Percentiles rank a stretch among this genome's conserved stretches.
phyloP scores from a whole-genome alignment of 2,113 vertebrate genomes.

The Pseudorhombus dupliciocellatus region DNA sequence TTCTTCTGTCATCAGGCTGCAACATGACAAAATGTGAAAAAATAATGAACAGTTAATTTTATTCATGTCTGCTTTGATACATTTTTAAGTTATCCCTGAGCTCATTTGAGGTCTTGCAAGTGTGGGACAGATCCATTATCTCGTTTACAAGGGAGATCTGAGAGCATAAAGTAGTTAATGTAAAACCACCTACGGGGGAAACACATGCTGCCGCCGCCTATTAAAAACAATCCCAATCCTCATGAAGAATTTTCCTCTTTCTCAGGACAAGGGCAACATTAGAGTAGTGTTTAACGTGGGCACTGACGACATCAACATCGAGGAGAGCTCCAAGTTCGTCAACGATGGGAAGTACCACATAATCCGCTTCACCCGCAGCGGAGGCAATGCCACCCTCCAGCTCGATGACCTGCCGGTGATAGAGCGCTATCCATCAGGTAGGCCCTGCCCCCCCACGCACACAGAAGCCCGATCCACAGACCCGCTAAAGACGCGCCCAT shows the following conservation, averaged over 20 bases:
- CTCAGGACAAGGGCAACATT: slow-evolving; percentile 97
- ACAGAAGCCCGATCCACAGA: slow-evolving; percentile 41
- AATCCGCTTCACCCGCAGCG: slow-evolving; percentile 96
- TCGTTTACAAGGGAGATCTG: background rate
- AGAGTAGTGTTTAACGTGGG: slow-evolving; percentile 99
- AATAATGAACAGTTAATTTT: too few species aligned
- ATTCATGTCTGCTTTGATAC: background rate
- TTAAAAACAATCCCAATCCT: background rate
- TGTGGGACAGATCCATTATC: background rate
- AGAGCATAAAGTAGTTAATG: background rate
- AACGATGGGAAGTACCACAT: slow-evolving; percentile 99
- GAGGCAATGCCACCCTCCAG: slow-evolving; percentile 97
- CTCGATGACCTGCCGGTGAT: slow-evolving; percentile 98
- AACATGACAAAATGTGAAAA: background rate
- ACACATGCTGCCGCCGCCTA: background rate
- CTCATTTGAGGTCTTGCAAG: background rate
- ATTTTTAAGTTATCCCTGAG: background rate
- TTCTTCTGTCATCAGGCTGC: background rate
- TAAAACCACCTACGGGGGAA: too few species aligned
- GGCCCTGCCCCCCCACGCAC: slow-evolving; percentile 55
- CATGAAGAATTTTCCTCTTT: slow-evolving; percentile 8
- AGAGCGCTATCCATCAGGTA: slow-evolving; percentile 99
- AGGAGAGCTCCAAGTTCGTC: slow-evolving; percentile 97
- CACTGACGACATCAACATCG: slow-evolving; percentile 99
- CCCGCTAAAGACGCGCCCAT: slow-evolving; percentile 45